Base-by-base conservation (phyloP, 2,797 vertebrate genomes). In the Bucorvus abyssinicus region DNA sequence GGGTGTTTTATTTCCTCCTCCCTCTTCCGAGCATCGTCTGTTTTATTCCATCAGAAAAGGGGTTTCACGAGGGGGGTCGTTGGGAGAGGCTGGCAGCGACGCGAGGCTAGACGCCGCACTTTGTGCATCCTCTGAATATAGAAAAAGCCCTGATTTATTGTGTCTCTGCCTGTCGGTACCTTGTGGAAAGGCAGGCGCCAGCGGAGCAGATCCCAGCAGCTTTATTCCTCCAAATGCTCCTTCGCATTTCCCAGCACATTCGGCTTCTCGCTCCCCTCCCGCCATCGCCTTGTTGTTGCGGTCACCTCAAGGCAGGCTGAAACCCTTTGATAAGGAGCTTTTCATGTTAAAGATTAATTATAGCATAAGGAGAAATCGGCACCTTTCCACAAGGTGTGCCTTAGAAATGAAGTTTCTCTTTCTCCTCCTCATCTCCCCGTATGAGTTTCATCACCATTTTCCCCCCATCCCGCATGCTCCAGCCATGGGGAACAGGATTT, bases 101-200 rank as follows among this genome's bases (percentile, higher is more conserved):
- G 2, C 22, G 0, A 1, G 57, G 47, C 52, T 36, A 57, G 21
- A 10, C 34, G 42, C 69, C 2, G 1, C 8, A 80, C 29, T 16
- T 30, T 52, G 64, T 36, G 24, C 29, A 7, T 59, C 50, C 32
- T 40, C 29, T 45, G 5, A 15, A 40, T 34, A 2, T 8, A 52
- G 29, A 23, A 65, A 56, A 70, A 47, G 15, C 1, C 21, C 13
- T 3, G 34, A 59, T 77, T 92, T 73, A 17, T 14, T 32, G 53
- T 14, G 29, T 45, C 75, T 14, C 17, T 47, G 30, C 53, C 40
- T 4, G 0, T 29, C 19, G 26, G n/a, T n/a, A 26, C 61, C 34
- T 61, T 32, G 20, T 4, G 29, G 68, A 10, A 5, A 17, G 27
- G 14, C 12, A 1, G 26, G 23, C 47, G 22, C 6, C 57, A 22